Base-by-base conservation (phyloP, 2,797 vertebrate genomes). In the Champsocephalus gunnari region DNA sequence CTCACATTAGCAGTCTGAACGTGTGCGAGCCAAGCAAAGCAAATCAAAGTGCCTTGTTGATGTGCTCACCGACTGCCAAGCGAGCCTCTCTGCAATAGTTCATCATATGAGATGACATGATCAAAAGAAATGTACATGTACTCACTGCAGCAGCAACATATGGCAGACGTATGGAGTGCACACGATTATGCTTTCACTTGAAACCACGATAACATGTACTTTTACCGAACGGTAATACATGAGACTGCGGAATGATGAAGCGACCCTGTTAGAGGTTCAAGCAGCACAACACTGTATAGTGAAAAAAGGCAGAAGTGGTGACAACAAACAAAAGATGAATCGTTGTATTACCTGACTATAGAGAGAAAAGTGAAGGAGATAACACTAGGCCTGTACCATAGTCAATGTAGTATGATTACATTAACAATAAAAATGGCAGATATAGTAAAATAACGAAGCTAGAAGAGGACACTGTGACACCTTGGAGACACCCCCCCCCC, bases 391-490 rank as follows among this genome's bases (percentile, higher is more conserved):
- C 0, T 0, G 5, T 44, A 57, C 9, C 34, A 2, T 2, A 14
- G 3, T 28, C 45, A 49, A 53, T 62, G 41, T 49, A 50, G 34
- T 3, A 21, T 24, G 56, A 19, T 64, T 50, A 61, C 44, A 55
- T n/a, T 45, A 56, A 62, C 13, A 24, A 41, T 64, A 70, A 51
- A 73, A 61, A 60, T 44, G 19, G 21, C 47, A 65, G 41, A 53
- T 63, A 38, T 44, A 9, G 50, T 17, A 44, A 47, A 24, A 55
- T 3, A 12, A 66, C 8, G 49, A 28, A 44, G 64, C 70, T 61
- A 77, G 80, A 79, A 66, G 55, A 77, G 71, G 49, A 75, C 82
- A 71, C 59, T 10, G 1, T 24, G 81, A 82, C 77, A 85, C 82
- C 72, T 79, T 75, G 82, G 73, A 83, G 47, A 85, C 24, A 28